phyloP scores from a whole-genome alignment of 2,888 invertebrate species.

The Oasisia sp. region DNA sequence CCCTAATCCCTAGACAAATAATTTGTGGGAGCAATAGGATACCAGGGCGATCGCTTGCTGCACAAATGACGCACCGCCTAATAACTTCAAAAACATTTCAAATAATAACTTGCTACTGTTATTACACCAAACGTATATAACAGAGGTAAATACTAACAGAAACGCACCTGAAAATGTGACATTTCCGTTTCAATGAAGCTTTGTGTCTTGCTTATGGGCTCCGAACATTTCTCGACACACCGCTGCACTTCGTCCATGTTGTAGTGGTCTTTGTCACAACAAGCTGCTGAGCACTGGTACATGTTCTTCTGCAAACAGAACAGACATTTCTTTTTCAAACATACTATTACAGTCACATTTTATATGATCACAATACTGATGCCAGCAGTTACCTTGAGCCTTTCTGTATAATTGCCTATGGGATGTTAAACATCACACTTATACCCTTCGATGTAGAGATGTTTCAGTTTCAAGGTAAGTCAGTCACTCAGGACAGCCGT shows the following conservation, averaged over 20 bases:
- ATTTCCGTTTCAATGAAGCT: constrained; percentile 76
- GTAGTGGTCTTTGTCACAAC: constrained; percentile 81
- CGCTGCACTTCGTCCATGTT: constrained; percentile 82
- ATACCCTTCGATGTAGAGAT: too few species aligned
- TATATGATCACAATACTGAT: too few species aligned
- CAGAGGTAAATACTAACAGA: neutral
- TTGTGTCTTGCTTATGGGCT: constrained; percentile 80
- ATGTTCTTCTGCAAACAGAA: constrained; percentile 69
- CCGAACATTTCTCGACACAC: constrained; percentile 86
- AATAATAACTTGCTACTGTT: neutral
- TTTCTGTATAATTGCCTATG: too few species aligned
- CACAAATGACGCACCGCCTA: too few species aligned
- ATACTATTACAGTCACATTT: too few species aligned
- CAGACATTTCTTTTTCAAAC: neutral
- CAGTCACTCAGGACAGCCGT: too few species aligned
- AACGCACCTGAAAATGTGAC: constrained; percentile 69
- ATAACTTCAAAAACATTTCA: neutral
- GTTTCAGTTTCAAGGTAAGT: too few species aligned
- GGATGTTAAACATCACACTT: too few species aligned
- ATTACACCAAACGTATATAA: neutral
- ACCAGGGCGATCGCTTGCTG: too few species aligned
- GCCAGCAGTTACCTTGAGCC: too few species aligned
- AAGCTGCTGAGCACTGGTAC: constrained; percentile 89
- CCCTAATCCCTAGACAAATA: too few species aligned
- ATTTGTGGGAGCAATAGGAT: too few species aligned